Evolutionary conservation across 1,140 invertebrate genomes (phyloP).

Genomic region (Calliopsis andreniformis): DNA sequence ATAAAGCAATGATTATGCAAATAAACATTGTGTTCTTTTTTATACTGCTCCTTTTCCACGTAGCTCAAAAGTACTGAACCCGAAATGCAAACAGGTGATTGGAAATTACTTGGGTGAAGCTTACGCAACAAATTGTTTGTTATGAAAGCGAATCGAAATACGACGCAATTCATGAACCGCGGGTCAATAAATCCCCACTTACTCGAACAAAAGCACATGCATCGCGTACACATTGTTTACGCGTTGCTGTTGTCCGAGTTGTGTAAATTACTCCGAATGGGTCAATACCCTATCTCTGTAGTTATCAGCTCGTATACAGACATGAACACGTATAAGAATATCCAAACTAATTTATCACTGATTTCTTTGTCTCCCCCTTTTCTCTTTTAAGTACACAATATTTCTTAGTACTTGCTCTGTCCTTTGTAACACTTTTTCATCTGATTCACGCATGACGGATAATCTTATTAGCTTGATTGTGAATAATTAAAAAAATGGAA

Average conservation of each 20-base stretch:
- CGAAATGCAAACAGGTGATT: no score
- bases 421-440: no score
- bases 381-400: no score
- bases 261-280: constrained; percentile 40
- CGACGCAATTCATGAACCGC: constrained; percentile 24
- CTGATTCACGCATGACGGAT: no score
- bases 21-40: neutral
- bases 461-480: no score
- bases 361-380: constrained; percentile 17
- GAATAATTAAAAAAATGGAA: no score
- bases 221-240: constrained; percentile 28
- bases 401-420: no score
- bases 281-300: constrained; percentile 45
- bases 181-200: constrained; percentile 17
- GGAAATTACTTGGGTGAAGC: no score
- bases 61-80: no score
- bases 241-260: constrained; percentile 13
- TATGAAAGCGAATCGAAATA: neutral
- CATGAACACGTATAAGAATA: neutral
- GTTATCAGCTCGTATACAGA: constrained; percentile 32
- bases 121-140: constrained; percentile 31
- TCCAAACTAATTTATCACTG: constrained; percentile 37
- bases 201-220: constrained; percentile 5
- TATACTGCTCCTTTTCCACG: neutral
- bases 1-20: constrained; percentile 42